Evolutionary conservation across 2,113 vertebrate species (phyloP).

Genomic region (Ancistrus triradiatus): DNA sequence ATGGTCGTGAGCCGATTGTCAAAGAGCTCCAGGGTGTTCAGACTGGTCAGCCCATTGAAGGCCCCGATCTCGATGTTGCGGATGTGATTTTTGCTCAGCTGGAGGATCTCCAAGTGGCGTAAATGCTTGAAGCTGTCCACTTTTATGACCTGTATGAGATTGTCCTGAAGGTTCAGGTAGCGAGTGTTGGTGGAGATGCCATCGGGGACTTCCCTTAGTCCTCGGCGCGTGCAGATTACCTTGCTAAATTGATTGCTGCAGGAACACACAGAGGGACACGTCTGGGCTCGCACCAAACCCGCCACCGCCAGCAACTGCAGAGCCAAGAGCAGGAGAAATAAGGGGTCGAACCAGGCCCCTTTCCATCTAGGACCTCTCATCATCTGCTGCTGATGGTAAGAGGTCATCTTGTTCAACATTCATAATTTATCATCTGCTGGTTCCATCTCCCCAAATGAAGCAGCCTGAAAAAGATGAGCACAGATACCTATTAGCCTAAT

Average conservation of each 20-base stretch:
- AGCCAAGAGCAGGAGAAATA: constrained; percentile 94
- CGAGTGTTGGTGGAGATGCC: constrained; percentile 74
- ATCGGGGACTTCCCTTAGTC: constrained; percentile 70
- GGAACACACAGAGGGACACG: constrained; percentile 72
- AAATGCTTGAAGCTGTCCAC: constrained; percentile 76
- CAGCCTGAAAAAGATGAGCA: constrained; percentile 63
- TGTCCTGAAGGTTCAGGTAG: constrained; percentile 75
- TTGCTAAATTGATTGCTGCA: constrained; percentile 77
- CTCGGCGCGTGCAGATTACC: constrained; percentile 72
- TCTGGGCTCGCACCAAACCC: constrained; percentile 79
- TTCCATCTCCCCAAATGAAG: constrained; percentile 61
- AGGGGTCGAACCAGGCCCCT: constrained; percentile 97
- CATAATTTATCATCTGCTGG: constrained; percentile 96
- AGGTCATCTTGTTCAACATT: constrained; percentile 99
- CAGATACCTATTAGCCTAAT: too few relatives aligned
- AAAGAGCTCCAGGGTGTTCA: constrained; percentile 74
- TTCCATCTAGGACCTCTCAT: constrained; percentile 99
- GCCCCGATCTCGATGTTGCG: constrained; percentile 74
- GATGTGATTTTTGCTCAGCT: constrained; percentile 73
- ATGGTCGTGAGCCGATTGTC: constrained; percentile 76
- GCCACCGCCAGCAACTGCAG: constrained; percentile 96
- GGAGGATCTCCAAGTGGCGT: constrained; percentile 71
- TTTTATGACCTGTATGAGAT: constrained; percentile 74
- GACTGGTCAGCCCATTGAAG: constrained; percentile 70
- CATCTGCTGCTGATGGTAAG: constrained; percentile 97